phyloP scores from a whole-genome alignment of 2,113 vertebrate genomes.

The Mormoops blainvillei region DNA sequence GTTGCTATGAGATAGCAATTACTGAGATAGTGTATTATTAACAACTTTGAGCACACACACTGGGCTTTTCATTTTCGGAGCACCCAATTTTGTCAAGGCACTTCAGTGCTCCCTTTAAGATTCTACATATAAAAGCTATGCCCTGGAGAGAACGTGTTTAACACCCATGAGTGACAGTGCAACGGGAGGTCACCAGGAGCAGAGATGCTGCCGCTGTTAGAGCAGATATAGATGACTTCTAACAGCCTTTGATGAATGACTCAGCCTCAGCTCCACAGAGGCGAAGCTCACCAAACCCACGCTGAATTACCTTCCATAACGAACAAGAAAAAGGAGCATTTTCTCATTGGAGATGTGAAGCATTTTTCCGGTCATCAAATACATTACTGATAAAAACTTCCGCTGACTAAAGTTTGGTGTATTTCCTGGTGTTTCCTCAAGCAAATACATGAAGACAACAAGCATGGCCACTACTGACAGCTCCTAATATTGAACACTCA shows the following conservation, averaged over 20 bases:
- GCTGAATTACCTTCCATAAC: neutral
- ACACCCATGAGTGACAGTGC: neutral
- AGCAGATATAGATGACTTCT: neutral
- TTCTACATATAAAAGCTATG: neutral
- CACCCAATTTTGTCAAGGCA: neutral
- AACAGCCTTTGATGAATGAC: constrained; percentile 2
- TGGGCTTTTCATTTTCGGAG: neutral
- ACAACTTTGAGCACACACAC: neutral
- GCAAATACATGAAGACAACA: neutral
- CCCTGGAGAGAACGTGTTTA: neutral
- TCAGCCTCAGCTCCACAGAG: neutral
- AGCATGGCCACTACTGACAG: neutral
- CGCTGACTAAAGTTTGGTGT: neutral
- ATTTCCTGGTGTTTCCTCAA: neutral
- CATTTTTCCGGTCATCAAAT: neutral
- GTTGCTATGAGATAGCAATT: neutral
- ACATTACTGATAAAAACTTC: neutral
- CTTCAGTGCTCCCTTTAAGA: neutral
- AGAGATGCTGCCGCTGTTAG: neutral
- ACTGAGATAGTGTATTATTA: neutral
- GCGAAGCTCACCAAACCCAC: neutral
- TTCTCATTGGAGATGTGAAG: neutral
- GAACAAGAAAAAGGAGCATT: neutral
- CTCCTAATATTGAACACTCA: neutral
- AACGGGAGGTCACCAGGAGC: neutral